Base-by-base conservation (phyloP, 2,888 invertebrate species). In the Drosophila cognata region DNA sequence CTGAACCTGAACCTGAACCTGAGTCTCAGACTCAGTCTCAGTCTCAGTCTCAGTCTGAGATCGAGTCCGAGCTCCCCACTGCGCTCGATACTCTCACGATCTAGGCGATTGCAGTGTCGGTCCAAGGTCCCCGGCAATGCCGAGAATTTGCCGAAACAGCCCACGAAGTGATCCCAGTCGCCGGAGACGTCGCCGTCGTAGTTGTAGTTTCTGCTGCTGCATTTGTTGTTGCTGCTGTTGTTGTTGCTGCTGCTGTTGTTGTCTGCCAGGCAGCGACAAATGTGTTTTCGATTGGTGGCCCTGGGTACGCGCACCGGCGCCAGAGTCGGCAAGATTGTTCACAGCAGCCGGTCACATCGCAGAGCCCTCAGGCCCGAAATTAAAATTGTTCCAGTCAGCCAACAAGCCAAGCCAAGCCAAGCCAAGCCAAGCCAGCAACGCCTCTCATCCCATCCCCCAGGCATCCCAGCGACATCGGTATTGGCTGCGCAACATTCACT, bases 281-380 rank as follows among this genome's bases (percentile, higher is more conserved):
- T 88, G 88, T 89, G 88, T 88, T 88, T 88, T 88, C 88, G 84
- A 88, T 88, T 88, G 88, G 81, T 75, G 76, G 58, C 69, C 79
- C 73, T 66, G 61, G 71, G 60, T 56, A 56, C 74, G 65, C 64
- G 65, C 66, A 76, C 70, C 81, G 84, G 84, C 84, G 86, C 83
- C 88, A 89, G 71, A 77, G 81, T 77, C 89, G 73, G 75, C 78
- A 74, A 78, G 80, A 79, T 72, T 77, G 78, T 72, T 71, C 83
- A 74, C 65, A 63, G 65, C 73, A 72, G 70, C 69, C 69, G 67
- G 67, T 66, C 43, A 56, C 59, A 66, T 59, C 69, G 52, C 43
- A 25, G 29, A 52, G 38, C 71, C 53, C 63, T 59, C 53, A 31
- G 31, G 41, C 58, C 61, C 53, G 64, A 87, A 82, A 84, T 84